Evolutionary conservation across 1,140 invertebrate genomes (phyloP).

Genomic region (Scaptodrosophila lebanonensis): DNA sequence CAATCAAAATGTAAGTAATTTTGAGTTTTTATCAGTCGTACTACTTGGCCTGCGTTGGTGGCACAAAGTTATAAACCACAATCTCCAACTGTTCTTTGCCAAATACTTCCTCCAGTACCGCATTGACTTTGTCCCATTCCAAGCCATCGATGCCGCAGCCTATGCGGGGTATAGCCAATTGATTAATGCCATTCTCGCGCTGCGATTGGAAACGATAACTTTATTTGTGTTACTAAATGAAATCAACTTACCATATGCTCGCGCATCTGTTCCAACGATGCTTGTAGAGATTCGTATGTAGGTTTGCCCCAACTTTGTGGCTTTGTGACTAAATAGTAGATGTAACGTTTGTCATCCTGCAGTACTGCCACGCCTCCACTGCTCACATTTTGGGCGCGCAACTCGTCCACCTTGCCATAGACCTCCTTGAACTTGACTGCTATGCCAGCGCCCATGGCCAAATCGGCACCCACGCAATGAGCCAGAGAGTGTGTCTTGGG

Average conservation of each 20-base stretch:
- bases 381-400: slow-evolving; percentile 57
- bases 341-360: slow-evolving; percentile 76
- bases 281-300: slow-evolving; percentile 76
- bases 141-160: slow-evolving; percentile 83
- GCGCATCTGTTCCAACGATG: slow-evolving; percentile 77
- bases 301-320: slow-evolving; percentile 76
- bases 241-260: slow-evolving; percentile 71
- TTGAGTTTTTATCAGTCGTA: slow-evolving; percentile 5
- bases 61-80: slow-evolving; percentile 78
- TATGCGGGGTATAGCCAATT: slow-evolving; percentile 81
- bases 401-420: slow-evolving; percentile 75
- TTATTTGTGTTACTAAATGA: background rate
- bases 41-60: slow-evolving; percentile 19
- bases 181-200: slow-evolving; percentile 75
- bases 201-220: slow-evolving; percentile 35
- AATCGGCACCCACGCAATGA: slow-evolving; percentile 82
- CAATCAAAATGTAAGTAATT: slow-evolving; percentile 5
- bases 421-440: slow-evolving; percentile 78
- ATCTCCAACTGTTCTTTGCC: slow-evolving; percentile 77
- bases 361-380: slow-evolving; percentile 80
- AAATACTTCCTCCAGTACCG: slow-evolving; percentile 79
- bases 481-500: slow-evolving; percentile 78
- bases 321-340: slow-evolving; percentile 81
- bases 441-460: slow-evolving; percentile 82
- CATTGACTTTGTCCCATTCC: slow-evolving; percentile 80